Base-by-base conservation (phyloP, 1,140 invertebrate species). In the Achatina immaculata region DNA sequence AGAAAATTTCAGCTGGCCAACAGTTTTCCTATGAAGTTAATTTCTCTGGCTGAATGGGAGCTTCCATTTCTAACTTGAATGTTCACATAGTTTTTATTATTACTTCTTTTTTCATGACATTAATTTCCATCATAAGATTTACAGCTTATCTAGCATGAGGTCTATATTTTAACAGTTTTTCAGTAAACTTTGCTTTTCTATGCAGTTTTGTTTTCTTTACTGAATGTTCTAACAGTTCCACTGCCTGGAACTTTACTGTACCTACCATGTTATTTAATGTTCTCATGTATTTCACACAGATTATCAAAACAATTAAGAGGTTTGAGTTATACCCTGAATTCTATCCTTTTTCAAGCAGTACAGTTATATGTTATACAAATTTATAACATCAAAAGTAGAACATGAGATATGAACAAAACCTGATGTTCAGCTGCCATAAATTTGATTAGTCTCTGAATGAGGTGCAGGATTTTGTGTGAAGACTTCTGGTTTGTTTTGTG, bases 381-480 rank as follows among this genome's bases (percentile, higher is more conserved):
- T 11, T 51, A 24, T n/a, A n/a, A n/a, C n/a, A n/a, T n/a, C n/a
- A n/a, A n/a, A n/a, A n/a, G n/a, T n/a, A n/a, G n/a, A n/a, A n/a
- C n/a, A n/a, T n/a, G n/a, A n/a, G n/a, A n/a, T n/a, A n/a, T n/a
- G n/a, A n/a, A 51, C 48, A 11, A 14, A 31, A 66, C 65, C 40
- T 71, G 68, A 43, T 71, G 68, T 28, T 43, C 40, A 21, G 2
- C 7, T 38, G 68, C 11, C 68, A 71, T 71, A 16, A 71, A 43
- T n/a, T 71, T 71, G 38, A 71, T 71, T 16, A 71, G 38, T n/a
- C 68, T 38, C 11, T 71, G 68, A 28, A 71, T n/a, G 34, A 71
- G 40, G 21, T 11, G 21, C 40, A 42, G 21, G 6, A 71, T 36
- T 19, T 40, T 38, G 40, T 38, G 38, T 14, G 38, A 36, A 7